These are phyloP conservation scores for Melieria omissa DNA, from an alignment of 2,888 invertebrate genomes.

Conservation along the genomic window DNA sequence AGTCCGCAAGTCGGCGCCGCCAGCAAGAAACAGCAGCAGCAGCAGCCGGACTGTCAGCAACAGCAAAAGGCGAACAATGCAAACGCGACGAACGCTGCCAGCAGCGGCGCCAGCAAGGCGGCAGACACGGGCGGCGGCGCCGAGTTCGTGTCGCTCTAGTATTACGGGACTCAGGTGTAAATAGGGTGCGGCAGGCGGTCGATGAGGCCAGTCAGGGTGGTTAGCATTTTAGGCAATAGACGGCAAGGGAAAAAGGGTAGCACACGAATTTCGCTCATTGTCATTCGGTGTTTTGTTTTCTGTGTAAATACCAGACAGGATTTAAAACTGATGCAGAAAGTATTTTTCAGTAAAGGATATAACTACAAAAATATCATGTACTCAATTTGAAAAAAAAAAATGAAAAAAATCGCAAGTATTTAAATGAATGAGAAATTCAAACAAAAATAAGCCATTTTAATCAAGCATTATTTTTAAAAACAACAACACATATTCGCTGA, in stretches of 20 bases:
- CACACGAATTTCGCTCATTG: background rate
- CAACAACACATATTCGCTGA: background rate
- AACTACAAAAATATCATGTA: background rate
- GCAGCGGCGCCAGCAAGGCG: conserved; percentile 28
- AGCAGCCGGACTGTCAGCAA: conserved; percentile 45
- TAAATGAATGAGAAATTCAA: background rate
- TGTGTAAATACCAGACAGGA: background rate
- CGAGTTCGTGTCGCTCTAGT: conserved; percentile 67
- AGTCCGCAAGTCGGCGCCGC: conserved; percentile 27
- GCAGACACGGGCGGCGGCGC: conserved; percentile 36
- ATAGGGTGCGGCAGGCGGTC: conserved; percentile 33
- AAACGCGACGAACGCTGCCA: conserved; percentile 34
- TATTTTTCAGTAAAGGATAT: background rate
- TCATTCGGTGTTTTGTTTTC: background rate
- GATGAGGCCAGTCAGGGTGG: background rate
- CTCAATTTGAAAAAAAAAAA: background rate
- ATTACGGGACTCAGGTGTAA: conserved; percentile 65
- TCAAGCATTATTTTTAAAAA: background rate
- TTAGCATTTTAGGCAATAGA: background rate
- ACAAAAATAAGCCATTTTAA: background rate
- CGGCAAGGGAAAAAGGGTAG: too few relatives aligned
- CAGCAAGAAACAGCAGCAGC: conserved; percentile 44
- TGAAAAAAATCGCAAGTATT: too few relatives aligned
- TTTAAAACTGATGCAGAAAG: background rate
- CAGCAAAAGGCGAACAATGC: conserved; percentile 34